Conservation (phyloP, 2,797 vertebrate species). For the Phrynocephalus forsythii region DNA sequence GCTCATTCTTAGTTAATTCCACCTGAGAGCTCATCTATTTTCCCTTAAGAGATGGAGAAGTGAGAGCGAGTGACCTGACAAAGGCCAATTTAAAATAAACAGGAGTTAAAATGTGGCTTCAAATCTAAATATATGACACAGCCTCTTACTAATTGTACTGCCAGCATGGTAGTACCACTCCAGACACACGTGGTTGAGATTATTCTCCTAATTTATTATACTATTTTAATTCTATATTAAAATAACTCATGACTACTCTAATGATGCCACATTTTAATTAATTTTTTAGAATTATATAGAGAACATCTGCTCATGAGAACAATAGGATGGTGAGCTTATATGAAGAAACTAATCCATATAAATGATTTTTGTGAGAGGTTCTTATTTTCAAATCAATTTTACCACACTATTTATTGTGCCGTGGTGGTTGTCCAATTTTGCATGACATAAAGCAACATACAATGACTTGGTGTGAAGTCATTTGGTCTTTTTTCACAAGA, state of each 20-base stretch:
- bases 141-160: background rate
- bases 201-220: background rate
- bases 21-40: background rate
- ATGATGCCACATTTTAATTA: background rate
- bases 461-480: background rate
- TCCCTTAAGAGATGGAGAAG: background rate
- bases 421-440: background rate
- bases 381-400: conserved; percentile 11
- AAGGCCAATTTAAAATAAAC: background rate
- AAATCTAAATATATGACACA: background rate
- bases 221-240: conserved; percentile 4
- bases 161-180: background rate
- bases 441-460: background rate
- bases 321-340: background rate
- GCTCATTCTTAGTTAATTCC: background rate
- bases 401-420: background rate
- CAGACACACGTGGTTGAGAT: background rate
- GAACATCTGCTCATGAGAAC: conserved; percentile 2
- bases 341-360: conserved; percentile 16
- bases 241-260: background rate
- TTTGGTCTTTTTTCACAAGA: background rate
- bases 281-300: conserved; percentile 5
- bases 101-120: background rate
- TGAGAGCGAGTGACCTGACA: background rate
- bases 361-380: conserved; percentile 24